Evolutionary conservation across 2,113 vertebrate genomes (phyloP).

Genomic region (Megaceryle torquata): DNA sequence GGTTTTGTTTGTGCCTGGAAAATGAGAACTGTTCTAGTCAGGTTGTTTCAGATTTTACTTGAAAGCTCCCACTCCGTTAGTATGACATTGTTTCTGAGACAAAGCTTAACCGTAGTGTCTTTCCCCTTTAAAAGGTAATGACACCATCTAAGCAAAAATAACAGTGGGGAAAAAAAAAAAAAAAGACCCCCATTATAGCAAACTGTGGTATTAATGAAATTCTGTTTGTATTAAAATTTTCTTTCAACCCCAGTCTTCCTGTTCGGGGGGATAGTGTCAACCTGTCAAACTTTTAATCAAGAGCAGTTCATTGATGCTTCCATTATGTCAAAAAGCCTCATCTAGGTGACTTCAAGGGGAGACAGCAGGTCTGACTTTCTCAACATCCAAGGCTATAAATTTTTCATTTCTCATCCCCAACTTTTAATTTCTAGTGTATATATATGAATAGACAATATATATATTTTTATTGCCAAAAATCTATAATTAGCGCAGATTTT

Average conservation of each 20-base stretch:
- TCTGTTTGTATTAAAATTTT: conserved; percentile 73
- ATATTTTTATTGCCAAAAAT: not conserved
- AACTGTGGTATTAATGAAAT: conserved; percentile 70
- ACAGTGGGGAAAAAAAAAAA: not conserved
- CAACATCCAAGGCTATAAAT: conserved; percentile 37
- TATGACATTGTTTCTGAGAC: conserved; percentile 37
- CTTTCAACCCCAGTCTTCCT: conserved; percentile 60
- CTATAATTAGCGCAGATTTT: not conserved
- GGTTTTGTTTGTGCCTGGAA: not conserved
- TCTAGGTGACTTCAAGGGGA: conserved; percentile 61
- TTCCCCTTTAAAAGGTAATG: conserved; percentile 49
- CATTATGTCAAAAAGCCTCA: conserved; percentile 56
- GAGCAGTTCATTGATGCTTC: conserved; percentile 63
- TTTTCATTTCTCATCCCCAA: conserved; percentile 28
- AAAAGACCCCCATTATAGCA: conserved; percentile 37
- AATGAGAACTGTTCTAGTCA: conserved; percentile 12
- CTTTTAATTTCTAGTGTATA: not conserved
- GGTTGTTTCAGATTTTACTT: conserved; percentile 45
- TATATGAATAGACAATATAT: not conserved
- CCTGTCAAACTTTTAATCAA: conserved; percentile 69
- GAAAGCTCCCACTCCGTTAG: conserved; percentile 43
- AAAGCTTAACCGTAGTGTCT: conserved; percentile 26
- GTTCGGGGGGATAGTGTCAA: conserved; percentile 57
- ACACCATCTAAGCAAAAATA: conserved; percentile 50
- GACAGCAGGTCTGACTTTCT: conserved; percentile 46